phyloP scores from a whole-genome alignment of 2,888 invertebrate species.

The Drosophila paracracens region DNA sequence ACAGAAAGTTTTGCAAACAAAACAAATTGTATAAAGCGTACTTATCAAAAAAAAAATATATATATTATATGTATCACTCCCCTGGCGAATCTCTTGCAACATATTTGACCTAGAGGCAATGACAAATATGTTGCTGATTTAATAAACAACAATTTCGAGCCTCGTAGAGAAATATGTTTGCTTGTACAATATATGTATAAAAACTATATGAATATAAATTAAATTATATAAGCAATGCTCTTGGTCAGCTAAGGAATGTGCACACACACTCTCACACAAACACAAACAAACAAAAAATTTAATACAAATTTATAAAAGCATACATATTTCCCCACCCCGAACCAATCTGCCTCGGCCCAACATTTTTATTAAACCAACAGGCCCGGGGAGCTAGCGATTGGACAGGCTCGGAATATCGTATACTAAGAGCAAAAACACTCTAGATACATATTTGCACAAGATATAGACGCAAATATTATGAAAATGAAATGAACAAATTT shows the following conservation, averaged over 20 bases:
- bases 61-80: neutral
- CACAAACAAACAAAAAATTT: constrained; percentile 8
- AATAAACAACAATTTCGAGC: constrained; percentile 19
- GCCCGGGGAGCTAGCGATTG: constrained; percentile 26
- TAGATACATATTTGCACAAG: constrained; percentile 55
- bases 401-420: constrained; percentile 43
- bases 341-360: neutral
- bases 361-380: constrained; percentile 58
- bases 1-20: constrained; percentile 17
- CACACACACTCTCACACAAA: constrained; percentile 8
- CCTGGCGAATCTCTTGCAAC: constrained; percentile 30
- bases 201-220: constrained; percentile 61
- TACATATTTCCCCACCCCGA: constrained; percentile 1
- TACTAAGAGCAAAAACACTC: constrained; percentile 29
- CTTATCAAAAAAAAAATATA: constrained; percentile 7
- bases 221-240: constrained; percentile 66
- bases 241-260: constrained; percentile 34
- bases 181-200: constrained; percentile 8
- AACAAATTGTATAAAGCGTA: constrained; percentile 8
- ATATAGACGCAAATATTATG: constrained; percentile 62
- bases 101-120: constrained; percentile 73
- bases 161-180: constrained; percentile 4
- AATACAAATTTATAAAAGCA: constrained; percentile 38
- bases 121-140: constrained; percentile 63
- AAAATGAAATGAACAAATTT: constrained; percentile 61